These are phyloP conservation scores for Gymnoscopelus microlampas DNA, from an alignment of 2,797 vertebrate species.

Conservation along the genomic window DNA sequence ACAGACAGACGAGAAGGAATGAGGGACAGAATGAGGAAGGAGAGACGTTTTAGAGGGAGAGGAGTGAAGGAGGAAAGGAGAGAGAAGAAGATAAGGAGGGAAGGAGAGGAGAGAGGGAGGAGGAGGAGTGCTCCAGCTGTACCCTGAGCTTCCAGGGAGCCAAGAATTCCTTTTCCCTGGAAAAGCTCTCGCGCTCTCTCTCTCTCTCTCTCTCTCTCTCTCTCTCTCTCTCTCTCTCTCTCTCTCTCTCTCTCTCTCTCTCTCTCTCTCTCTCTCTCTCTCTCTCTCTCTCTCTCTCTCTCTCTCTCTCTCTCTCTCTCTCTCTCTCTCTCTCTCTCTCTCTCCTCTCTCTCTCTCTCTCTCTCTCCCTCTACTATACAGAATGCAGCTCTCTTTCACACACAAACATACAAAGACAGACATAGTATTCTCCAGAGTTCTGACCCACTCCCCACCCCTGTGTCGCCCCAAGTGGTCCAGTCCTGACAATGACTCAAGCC, in stretches of 20 bases:
- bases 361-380: too few species aligned
- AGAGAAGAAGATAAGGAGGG: background rate
- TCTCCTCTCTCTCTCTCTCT: too few species aligned
- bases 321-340: too few species aligned
- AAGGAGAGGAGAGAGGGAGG: slow-evolving; percentile 34
- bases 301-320: too few species aligned
- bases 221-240: slow-evolving; percentile 2
- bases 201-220: slow-evolving; percentile 12
- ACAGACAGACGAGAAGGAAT: too few species aligned
- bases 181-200: slow-evolving; percentile 52
- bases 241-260: slow-evolving; percentile 12
- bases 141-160: slow-evolving; percentile 73
- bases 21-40: too few species aligned
- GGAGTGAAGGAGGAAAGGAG: background rate
- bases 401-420: slow-evolving; percentile 43
- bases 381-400: slow-evolving; percentile 16
- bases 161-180: slow-evolving; percentile 76
- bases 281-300: too few species aligned
- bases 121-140: slow-evolving; percentile 74
- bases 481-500: slow-evolving; percentile 33
- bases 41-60: too few species aligned
- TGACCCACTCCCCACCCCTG: slow-evolving; percentile 13
- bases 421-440: slow-evolving; percentile 48
- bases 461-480: slow-evolving; percentile 35
- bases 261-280: too few species aligned